Conservation (phyloP, 2,113 vertebrate genomes). For the Gopherus evgoodei region DNA sequence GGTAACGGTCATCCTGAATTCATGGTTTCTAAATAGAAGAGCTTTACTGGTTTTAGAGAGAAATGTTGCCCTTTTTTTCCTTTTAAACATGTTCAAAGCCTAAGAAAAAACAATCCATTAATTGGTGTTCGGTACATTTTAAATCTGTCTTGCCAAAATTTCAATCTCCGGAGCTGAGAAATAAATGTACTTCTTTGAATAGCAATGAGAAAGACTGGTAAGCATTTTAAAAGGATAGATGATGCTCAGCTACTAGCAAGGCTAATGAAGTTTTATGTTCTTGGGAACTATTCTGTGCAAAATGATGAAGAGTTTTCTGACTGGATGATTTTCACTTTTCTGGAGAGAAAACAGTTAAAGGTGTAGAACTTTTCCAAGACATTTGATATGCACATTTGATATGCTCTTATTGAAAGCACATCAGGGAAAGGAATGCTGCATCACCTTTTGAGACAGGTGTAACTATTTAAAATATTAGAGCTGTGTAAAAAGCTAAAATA, state of each 20-base stretch:
- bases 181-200: conserved; percentile 69
- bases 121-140: conserved; percentile 55
- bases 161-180: conserved; percentile 70
- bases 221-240: conserved; percentile 35
- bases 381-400: background rate
- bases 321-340: background rate
- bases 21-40: conserved; percentile 36
- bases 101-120: conserved; percentile 51
- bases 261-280: conserved; percentile 36
- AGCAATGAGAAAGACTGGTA: conserved; percentile 46
- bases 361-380: background rate
- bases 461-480: conserved; percentile 18
- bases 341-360: conserved; percentile 53
- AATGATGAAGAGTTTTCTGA: conserved; percentile 45
- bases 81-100: conserved; percentile 28
- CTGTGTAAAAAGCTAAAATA: background rate
- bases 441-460: conserved; percentile 33
- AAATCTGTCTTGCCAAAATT: conserved; percentile 61
- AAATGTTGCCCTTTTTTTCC: conserved; percentile 43
- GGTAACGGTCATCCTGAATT: conserved; percentile 8
- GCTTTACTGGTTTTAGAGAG: conserved; percentile 24
- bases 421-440: conserved; percentile 2
- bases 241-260: background rate
- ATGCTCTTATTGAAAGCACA: background rate
- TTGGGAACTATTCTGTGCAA: conserved; percentile 6